Conservation (phyloP, 1,140 invertebrate genomes). For the Nasonia longicornis region DNA sequence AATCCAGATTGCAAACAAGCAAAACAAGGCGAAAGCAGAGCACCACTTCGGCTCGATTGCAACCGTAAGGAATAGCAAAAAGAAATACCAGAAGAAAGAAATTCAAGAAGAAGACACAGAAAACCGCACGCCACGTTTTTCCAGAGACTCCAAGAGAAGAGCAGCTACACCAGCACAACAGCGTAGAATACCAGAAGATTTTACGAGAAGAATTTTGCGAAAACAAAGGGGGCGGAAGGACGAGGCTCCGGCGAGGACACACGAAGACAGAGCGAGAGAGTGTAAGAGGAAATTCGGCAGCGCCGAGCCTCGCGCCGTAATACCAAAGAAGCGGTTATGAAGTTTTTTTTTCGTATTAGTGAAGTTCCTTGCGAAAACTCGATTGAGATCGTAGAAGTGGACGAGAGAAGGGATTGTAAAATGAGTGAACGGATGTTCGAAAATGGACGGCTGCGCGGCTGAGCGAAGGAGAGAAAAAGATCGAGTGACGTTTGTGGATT, state of each 20-base stretch:
- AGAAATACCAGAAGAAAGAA: conserved; percentile 28
- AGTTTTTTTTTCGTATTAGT: conserved; percentile 61
- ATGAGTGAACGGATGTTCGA: conserved; percentile 26
- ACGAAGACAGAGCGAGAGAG: conserved; percentile 28
- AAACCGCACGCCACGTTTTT: conserved; percentile 41
- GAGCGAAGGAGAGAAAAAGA: conserved; percentile 30
- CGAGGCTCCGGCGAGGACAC: conserved; percentile 35
- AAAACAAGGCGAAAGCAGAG: conserved; percentile 28
- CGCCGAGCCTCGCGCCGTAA: conserved; percentile 55
- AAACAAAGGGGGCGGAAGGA: conserved; percentile 35
- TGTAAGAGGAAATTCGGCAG: conserved; percentile 46
- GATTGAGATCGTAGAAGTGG: conserved; percentile 38
- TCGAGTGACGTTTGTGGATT: conserved; percentile 34
- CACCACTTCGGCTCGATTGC: conserved; percentile 43
- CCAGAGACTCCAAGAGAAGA: conserved; percentile 17
- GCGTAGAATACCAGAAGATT: conserved; percentile 28
- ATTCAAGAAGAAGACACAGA: conserved; percentile 26
- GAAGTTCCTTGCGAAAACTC: conserved; percentile 50
- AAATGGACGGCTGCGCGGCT: neutral
- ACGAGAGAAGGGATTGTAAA: conserved; percentile 24
- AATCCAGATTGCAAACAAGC: conserved; percentile 7
- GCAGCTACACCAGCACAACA: neutral
- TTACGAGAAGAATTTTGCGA: conserved; percentile 22
- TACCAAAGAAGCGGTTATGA: conserved; percentile 65
- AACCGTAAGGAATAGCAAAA: conserved; percentile 36